Percentiles rank a stretch among this genome's conserved stretches.
phyloP scores from a whole-genome alignment of 2,888 invertebrate genomes.

The Tricholauxania praeusta region DNA sequence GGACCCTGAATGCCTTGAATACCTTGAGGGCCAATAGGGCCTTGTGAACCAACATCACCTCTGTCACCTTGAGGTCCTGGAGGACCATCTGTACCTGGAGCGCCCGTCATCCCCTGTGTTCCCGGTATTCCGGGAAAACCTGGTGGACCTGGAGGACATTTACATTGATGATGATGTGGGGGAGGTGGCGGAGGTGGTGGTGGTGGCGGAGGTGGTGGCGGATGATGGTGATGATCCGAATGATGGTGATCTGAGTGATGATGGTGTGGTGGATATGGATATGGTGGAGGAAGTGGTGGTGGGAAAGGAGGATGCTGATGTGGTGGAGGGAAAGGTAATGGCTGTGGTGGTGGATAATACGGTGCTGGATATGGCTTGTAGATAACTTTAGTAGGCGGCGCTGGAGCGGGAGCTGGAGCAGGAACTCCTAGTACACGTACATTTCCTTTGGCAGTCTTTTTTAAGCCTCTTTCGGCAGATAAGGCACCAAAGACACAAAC shows the following conservation, averaged over 20 bases:
- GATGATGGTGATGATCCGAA: no score
- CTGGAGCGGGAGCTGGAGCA: slow-evolving; percentile 15
- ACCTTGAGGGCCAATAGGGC: no score
- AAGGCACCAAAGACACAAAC: not conserved
- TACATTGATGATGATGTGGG: no score
- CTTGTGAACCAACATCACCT: no score
- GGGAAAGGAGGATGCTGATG: no score
- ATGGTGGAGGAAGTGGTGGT: no score
- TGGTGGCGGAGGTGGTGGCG: no score
- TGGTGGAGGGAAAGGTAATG: no score
- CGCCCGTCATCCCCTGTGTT: slow-evolving; percentile 24
- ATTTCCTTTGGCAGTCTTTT: not conserved
- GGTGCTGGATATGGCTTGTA: not conserved
- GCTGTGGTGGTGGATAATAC: not conserved
- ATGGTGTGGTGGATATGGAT: no score
- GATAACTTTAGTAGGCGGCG: not conserved
- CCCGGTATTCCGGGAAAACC: slow-evolving; percentile 35
- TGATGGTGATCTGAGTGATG: no score
- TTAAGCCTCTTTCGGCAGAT: not conserved
- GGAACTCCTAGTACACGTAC: not conserved
- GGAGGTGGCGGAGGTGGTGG: no score
- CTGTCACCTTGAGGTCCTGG: no score
- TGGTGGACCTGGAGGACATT: slow-evolving; percentile 37
- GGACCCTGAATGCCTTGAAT: slow-evolving; percentile 11
- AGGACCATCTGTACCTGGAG: not conserved